These are phyloP conservation scores for Micromussa lordhowensis DNA, from an alignment of 92 coral and sea anemone genomes.

Conservation along the genomic window DNA sequence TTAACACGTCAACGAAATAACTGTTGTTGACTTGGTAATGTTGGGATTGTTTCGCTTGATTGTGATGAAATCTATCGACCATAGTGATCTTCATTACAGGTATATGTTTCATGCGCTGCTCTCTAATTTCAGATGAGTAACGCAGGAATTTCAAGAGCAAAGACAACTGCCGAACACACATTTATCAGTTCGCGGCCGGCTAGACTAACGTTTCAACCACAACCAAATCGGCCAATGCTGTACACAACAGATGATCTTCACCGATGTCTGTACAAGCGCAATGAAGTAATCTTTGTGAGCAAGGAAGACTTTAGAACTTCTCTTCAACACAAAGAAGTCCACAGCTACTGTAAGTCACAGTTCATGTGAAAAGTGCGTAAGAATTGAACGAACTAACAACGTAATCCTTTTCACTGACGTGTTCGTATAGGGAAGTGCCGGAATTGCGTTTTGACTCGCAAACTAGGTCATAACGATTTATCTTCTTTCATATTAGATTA, in stretches of 20 bases:
- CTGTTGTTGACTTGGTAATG: not conserved
- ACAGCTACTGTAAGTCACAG: slow-evolving; percentile 37
- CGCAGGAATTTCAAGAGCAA: slow-evolving; percentile 1
- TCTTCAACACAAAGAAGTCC: slow-evolving; percentile 2
- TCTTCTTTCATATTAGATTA: not conserved
- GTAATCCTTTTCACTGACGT: not conserved
- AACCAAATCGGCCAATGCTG: not conserved
- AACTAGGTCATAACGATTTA: not conserved
- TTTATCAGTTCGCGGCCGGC: not conserved
- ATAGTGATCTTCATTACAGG: not conserved
- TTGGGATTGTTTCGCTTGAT: not conserved
- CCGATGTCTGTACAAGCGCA: slow-evolving; percentile 41
- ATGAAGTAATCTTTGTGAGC: slow-evolving; percentile 14
- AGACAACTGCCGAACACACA: not conserved
- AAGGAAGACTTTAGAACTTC: slow-evolving; percentile 36
- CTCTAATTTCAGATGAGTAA: slow-evolving; percentile 26
- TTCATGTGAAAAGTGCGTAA: not conserved
- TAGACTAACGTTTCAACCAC: not conserved
- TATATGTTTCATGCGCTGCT: not conserved
- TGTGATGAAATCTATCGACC: not conserved
- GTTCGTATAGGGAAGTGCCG: not conserved
- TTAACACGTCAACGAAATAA: not conserved
- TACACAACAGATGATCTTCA: slow-evolving; percentile 36
- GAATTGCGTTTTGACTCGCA: not conserved
- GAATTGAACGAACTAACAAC: not conserved